Conservation (phyloP, 2,113 vertebrate genomes). For the Pipa parva region DNA sequence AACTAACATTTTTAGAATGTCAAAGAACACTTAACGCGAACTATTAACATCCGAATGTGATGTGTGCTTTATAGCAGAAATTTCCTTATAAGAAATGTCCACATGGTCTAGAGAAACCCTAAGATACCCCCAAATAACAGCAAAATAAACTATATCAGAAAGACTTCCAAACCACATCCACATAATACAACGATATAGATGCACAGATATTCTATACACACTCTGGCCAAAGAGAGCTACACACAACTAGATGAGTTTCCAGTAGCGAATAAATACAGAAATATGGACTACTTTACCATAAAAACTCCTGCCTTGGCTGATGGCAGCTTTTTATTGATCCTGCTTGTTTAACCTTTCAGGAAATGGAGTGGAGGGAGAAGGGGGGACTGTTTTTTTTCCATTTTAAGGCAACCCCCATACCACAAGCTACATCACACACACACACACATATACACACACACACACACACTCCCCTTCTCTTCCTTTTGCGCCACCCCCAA, state of each 20-base stretch:
- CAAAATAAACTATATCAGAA: too few species aligned
- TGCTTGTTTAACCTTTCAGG: slow-evolving; percentile 42
- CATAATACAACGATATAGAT: too few species aligned
- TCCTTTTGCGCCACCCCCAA: slow-evolving; percentile 41
- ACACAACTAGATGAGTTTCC: slow-evolving; percentile 8
- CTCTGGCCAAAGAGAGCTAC: neutral
- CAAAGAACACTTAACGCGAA: too few species aligned
- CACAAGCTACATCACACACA: slow-evolving; percentile 10
- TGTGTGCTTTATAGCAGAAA: too few species aligned
- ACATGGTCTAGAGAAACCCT: too few species aligned
- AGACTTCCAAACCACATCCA: too few species aligned
- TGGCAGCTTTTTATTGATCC: slow-evolving; percentile 41
- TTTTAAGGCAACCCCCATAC: slow-evolving; percentile 19
- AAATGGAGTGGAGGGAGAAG: slow-evolving; percentile 31
- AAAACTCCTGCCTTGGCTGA: slow-evolving; percentile 23
- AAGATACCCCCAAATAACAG: too few species aligned
- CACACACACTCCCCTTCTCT: slow-evolving; percentile 30
- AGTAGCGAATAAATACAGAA: neutral
- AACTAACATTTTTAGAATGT: too few species aligned
- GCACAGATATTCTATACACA: too few species aligned
- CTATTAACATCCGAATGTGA: too few species aligned
- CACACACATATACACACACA: too few species aligned
- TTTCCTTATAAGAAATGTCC: too few species aligned
- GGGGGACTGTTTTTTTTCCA: slow-evolving; percentile 34
- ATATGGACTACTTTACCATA: slow-evolving; percentile 14